Conservation (phyloP, 2,888 invertebrate species). For the Tetranychus truncatus region DNA sequence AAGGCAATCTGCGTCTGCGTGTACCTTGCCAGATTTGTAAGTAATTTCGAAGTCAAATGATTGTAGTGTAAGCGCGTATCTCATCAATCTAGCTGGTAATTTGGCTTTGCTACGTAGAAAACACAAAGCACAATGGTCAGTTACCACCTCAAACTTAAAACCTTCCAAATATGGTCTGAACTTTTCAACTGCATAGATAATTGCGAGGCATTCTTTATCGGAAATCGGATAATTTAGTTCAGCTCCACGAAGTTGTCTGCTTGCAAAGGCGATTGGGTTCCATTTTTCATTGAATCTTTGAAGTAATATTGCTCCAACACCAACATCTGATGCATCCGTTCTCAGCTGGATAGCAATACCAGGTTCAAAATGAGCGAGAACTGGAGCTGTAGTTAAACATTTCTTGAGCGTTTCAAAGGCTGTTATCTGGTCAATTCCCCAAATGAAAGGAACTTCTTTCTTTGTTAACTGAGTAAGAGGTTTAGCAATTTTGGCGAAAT, state of each 20-base stretch:
- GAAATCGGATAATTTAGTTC: conserved; percentile 32
- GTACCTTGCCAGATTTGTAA: background rate
- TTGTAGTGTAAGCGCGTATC: conserved; percentile 24
- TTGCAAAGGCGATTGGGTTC: conserved; percentile 29
- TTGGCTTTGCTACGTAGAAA: background rate
- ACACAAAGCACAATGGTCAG: background rate
- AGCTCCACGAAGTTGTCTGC: conserved; percentile 29
- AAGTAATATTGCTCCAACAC: conserved; percentile 18
- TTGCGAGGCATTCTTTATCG: conserved; percentile 33
- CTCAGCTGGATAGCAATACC: conserved; percentile 2
- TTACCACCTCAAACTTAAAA: background rate
- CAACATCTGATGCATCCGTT: conserved; percentile 21
- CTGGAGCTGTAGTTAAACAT: conserved; percentile 19
- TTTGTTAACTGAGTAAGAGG: conserved; percentile 22
- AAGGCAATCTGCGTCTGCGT: conserved; percentile 24
- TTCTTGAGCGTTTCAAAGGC: conserved; percentile 13
- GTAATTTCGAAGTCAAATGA: conserved; percentile 20
- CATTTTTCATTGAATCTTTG: conserved; percentile 14
- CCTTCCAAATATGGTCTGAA: conserved; percentile 5
- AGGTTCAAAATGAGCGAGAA: conserved; percentile 18
- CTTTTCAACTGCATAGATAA: conserved; percentile 26
- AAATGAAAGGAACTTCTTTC: conserved; percentile 18
- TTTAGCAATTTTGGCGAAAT: conserved; percentile 24
- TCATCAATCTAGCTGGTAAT: conserved; percentile 17
- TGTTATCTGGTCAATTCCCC: conserved; percentile 20